Conservation (phyloP, 2,888 invertebrate species). For the Ectropis crepuscularia region DNA sequence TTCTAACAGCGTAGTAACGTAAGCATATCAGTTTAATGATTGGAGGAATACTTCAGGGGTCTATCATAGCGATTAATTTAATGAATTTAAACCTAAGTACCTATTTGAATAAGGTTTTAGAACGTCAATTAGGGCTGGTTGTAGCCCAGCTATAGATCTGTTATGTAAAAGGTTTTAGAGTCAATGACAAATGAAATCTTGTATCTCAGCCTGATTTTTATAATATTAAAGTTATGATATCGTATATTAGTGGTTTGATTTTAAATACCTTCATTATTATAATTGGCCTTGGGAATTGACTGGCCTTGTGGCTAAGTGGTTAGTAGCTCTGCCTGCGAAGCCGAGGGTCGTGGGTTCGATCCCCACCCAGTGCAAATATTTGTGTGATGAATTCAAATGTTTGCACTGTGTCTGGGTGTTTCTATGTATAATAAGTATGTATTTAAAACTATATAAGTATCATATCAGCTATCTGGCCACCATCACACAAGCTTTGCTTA, state of each 20-base stretch:
- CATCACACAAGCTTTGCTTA: too few species aligned
- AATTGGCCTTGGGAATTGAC: too few species aligned
- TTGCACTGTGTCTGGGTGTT: too few species aligned
- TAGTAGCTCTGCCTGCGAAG: too few species aligned
- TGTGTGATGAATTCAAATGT: too few species aligned
- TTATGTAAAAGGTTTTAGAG: slow-evolving; percentile 35
- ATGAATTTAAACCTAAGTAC: slow-evolving; percentile 4
- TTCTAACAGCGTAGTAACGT: not conserved
- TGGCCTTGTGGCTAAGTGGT: too few species aligned
- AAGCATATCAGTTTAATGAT: not conserved
- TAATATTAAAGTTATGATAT: slow-evolving; percentile 34
- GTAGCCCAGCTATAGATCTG: slow-evolving; percentile 42
- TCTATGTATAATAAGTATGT: too few species aligned
- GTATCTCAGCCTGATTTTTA: slow-evolving; percentile 31
- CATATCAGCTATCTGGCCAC: too few species aligned
- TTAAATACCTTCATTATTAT: not conserved
- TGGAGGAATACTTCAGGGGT: slow-evolving; percentile 3
- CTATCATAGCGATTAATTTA: slow-evolving; percentile 10
- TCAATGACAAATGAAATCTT: slow-evolving; percentile 32
- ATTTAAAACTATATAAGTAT: too few species aligned
- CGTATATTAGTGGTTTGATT: slow-evolving; percentile 25
- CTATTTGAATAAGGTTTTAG: not conserved
- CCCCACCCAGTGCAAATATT: too few species aligned
- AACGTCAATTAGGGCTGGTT: slow-evolving; percentile 34
- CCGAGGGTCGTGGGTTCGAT: too few species aligned